Conservation (phyloP, 2,888 invertebrate species). For the Cryptosula pallasiana region DNA sequence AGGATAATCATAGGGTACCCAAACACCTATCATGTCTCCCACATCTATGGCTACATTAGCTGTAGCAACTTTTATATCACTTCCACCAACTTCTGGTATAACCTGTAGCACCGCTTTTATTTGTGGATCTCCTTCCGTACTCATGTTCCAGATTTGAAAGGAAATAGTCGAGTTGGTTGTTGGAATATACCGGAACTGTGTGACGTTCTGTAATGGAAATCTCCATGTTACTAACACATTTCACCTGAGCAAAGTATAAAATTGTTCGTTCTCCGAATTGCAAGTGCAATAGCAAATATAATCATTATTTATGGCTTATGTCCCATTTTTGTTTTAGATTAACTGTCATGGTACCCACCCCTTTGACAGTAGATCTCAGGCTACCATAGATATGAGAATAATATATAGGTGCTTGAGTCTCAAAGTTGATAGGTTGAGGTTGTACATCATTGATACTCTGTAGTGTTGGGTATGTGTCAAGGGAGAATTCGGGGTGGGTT, state of each 20-base stretch:
- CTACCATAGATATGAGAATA: slow-evolving; percentile 8
- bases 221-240: too few species aligned
- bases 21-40: background rate
- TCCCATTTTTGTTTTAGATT: too few species aligned
- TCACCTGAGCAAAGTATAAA: too few species aligned
- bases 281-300: too few species aligned
- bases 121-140: background rate
- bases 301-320: too few species aligned
- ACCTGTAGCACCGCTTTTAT: background rate
- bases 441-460: background rate
- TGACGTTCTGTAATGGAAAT: slow-evolving; percentile 1
- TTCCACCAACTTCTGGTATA: background rate
- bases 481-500: background rate
- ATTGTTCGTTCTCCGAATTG: too few species aligned
- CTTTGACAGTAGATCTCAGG: background rate
- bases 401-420: background rate
- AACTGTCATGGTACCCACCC: too few species aligned
- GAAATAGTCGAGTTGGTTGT: background rate
- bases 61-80: background rate
- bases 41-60: background rate
- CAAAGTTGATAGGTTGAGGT: background rate
- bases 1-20: background rate
- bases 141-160: background rate
- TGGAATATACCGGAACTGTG: background rate
- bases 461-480: slow-evolving; percentile 3